Evolutionary conservation across 2,797 vertebrate genomes (phyloP).

Genomic region (Helicolenus hilgendorfi): DNA sequence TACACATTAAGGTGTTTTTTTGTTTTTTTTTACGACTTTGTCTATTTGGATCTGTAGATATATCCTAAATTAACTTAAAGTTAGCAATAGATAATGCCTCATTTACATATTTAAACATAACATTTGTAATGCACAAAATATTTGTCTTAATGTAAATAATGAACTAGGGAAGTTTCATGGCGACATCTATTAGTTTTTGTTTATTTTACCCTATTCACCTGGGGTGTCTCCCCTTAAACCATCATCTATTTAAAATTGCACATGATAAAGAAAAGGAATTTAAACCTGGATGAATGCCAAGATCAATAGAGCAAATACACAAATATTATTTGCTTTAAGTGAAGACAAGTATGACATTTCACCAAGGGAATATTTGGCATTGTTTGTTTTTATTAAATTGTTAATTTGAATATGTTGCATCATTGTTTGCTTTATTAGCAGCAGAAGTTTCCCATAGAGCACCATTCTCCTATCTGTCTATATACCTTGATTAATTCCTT

Average conservation of each 20-base stretch:
- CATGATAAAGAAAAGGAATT: background rate
- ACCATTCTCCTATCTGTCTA: background rate
- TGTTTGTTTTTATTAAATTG: background rate
- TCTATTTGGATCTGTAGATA: too few relatives aligned
- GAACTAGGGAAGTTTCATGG: too few relatives aligned
- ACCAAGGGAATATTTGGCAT: background rate
- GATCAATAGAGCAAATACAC: background rate
- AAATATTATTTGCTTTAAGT: too few relatives aligned
- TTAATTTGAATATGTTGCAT: background rate
- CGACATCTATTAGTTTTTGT: accelerated
- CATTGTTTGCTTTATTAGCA: background rate
- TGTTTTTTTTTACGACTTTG: too few relatives aligned
- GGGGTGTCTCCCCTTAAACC: background rate
- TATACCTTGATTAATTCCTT: background rate
- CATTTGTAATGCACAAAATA: too few relatives aligned
- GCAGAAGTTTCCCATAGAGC: background rate
- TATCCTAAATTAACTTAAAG: too few relatives aligned
- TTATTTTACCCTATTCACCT: too few relatives aligned
- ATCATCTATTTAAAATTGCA: background rate
- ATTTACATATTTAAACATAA: too few relatives aligned
- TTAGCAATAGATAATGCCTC: too few relatives aligned
- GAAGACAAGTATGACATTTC: background rate
- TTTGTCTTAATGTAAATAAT: too few relatives aligned
- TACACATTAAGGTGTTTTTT: too few relatives aligned
- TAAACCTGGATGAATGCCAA: background rate